A percentile compares a stretch with the other conserved stretches of the same genome.
phyloP scores from a whole-genome alignment of 2,888 invertebrate genomes.

The Nineta flava region DNA sequence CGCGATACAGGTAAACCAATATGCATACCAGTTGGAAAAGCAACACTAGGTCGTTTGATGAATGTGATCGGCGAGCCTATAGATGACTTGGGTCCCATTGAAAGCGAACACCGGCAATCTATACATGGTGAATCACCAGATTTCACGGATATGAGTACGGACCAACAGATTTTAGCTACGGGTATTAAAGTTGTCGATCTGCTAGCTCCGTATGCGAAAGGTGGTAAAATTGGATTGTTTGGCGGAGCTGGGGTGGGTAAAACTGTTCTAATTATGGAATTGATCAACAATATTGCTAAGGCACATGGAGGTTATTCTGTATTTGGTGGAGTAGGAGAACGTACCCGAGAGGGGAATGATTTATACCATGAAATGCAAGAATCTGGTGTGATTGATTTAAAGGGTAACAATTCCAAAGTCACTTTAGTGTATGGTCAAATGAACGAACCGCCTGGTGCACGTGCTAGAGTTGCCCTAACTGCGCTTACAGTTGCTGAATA shows the following conservation, averaged over 20 bases:
- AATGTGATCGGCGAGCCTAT: slow-evolving; percentile 84
- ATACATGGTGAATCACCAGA: slow-evolving; percentile 90
- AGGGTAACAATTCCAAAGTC: slow-evolving; percentile 71
- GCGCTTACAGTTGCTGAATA: slow-evolving; percentile 87
- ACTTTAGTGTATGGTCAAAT: slow-evolving; percentile 89
- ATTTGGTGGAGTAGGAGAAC: slow-evolving; percentile 85
- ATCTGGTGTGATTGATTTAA: slow-evolving; percentile 76
- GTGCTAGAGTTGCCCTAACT: slow-evolving; percentile 82
- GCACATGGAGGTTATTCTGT: slow-evolving; percentile 93
- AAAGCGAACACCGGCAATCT: slow-evolving; percentile 55
- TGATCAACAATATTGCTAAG: slow-evolving; percentile 89
- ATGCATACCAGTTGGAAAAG: slow-evolving; percentile 81
- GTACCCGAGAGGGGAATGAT: slow-evolving; percentile 89
- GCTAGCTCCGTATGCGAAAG: slow-evolving; percentile 70
- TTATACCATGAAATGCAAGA: slow-evolving; percentile 93
- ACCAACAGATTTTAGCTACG: slow-evolving; percentile 81
- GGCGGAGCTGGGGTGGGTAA: slow-evolving; percentile 92
- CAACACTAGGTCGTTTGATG: slow-evolving; percentile 82
- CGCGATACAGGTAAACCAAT: slow-evolving; percentile 76
- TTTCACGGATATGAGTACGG: slow-evolving; percentile 88
- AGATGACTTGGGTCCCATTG: slow-evolving; percentile 82
- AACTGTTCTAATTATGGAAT: slow-evolving; percentile 90
- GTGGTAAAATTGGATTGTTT: slow-evolving; percentile 85
- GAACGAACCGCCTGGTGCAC: slow-evolving; percentile 91
- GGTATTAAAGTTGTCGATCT: slow-evolving; percentile 65